Conservation (phyloP, 2,113 vertebrate species). For the Mugil cephalus region DNA sequence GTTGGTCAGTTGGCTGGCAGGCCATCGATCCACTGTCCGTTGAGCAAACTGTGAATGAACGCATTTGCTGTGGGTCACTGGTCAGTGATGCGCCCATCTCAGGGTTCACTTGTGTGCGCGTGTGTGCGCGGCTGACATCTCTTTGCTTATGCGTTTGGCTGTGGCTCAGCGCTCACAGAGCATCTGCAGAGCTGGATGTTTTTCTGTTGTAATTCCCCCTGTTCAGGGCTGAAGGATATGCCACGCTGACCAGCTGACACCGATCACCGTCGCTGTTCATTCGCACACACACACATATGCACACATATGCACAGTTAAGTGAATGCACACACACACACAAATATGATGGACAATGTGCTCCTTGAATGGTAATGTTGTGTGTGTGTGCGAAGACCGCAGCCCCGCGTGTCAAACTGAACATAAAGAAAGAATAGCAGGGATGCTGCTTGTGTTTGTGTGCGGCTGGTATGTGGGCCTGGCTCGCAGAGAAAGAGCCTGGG, state of each 20-base stretch:
- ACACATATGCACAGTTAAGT: background rate
- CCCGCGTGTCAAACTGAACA: constrained; percentile 39
- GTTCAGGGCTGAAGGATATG: constrained; percentile 39
- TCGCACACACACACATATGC: background rate
- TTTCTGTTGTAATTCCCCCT: constrained; percentile 20
- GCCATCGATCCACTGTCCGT: constrained; percentile 62
- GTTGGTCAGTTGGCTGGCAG: constrained; percentile 57
- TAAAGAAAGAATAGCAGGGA: constrained; percentile 56
- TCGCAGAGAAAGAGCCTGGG: constrained; percentile 71
- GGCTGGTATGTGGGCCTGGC: constrained; percentile 72
- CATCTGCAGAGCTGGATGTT: constrained; percentile 56
- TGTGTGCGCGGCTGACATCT: constrained; percentile 18
- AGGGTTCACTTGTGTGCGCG: constrained; percentile 32
- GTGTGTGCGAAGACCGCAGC: constrained; percentile 41
- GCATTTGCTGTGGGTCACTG: constrained; percentile 73
- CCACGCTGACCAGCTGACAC: constrained; percentile 55
- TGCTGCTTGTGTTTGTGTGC: constrained; percentile 51
- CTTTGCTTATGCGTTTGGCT: constrained; percentile 45
- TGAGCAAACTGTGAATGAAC: constrained; percentile 67
- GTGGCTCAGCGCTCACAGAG: constrained; percentile 51
- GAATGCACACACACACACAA: background rate
- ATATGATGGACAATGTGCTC: background rate
- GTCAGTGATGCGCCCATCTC: constrained; percentile 52
- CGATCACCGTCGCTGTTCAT: constrained; percentile 12
- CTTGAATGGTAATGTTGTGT: background rate